Evolutionary conservation across 2,888 invertebrate species (phyloP), one percentile per base, ranked within the genome.

Genomic region (Syrista parreyssii): DNA sequence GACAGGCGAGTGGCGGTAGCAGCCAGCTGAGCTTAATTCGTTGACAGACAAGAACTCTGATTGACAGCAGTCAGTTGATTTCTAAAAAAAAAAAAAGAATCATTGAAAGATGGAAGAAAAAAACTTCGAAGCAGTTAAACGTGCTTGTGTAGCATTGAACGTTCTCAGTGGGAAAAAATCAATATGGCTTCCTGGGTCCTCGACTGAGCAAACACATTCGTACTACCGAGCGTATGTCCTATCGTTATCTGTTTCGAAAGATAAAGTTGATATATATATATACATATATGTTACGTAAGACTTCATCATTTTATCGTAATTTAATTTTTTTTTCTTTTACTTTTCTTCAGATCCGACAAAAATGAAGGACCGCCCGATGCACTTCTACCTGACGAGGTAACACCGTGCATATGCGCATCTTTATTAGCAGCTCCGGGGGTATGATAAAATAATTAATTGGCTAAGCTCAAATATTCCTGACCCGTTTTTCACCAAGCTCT

Each of bases 321-420:
- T 30, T 11, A 36, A 73, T 30, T 73, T 15, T 68, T 68, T 74
- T 79, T 73, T 68, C 74, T 79, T 73, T 31, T 11, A 31, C 31
- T 15, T 68, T 77, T 68, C 83, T 85, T 6, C 83, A 88, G 88
- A 84, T 86, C 85, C 83, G 83, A 80, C 80, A 83, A 85, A 84
- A 83, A 88, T 86, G 84, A 82, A 80, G 80, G 80, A 82, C 79
- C 82, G 82, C 82, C 82, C 81, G 79, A 79, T 82, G 77, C 80
- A 81, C 69, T 77, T 79, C 79, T 81, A 82, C 82, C 81, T 80
- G 73, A 79, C 80, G 74, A 85, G 85, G 86, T 85, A 35, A 83
- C 55, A 4, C 6, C 55, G 9, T 55, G 55, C 55, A 23, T 55
- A 55, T 55, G 23, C 23, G 9, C 23, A 55, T 23, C 9, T 23